Evolutionary conservation across 2,113 vertebrate species (phyloP).

Genomic region (Xenus cinereus): DNA sequence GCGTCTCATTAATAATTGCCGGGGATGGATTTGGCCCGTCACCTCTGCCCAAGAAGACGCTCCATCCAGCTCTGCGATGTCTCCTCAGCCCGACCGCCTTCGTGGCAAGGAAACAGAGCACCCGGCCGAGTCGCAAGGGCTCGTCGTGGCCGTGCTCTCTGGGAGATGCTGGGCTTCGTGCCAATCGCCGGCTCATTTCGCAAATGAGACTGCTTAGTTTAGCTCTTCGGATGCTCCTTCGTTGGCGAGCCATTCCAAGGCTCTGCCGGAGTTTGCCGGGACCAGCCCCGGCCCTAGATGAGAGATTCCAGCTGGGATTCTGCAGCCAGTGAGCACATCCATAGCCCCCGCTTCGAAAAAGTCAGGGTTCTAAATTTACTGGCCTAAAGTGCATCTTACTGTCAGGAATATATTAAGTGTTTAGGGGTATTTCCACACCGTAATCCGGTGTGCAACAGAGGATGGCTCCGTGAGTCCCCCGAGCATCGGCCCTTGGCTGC

Average conservation of each 20-base stretch:
- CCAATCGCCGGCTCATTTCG: constrained; percentile 25
- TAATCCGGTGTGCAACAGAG: not conserved
- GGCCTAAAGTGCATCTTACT: rapidly evolving
- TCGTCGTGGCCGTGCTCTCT: not conserved
- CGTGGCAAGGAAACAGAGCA: not conserved
- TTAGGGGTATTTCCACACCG: not conserved
- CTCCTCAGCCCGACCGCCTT: not conserved
- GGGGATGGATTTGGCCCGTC: not conserved
- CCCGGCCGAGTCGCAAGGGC: not conserved
- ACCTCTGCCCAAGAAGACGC: not conserved
- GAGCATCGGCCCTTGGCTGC: not conserved
- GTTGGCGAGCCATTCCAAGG: not conserved
- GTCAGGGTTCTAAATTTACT: not conserved
- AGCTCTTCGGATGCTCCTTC: not conserved
- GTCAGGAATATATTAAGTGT: not conserved
- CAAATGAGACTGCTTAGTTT: not conserved
- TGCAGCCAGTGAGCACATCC: not conserved
- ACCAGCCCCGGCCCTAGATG: not conserved
- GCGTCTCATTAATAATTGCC: not conserved
- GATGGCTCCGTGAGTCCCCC: not conserved
- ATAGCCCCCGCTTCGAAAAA: not conserved
- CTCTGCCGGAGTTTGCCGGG: not conserved
- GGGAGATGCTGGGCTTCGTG: not conserved
- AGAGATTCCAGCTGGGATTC: not conserved
- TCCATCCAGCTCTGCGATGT: not conserved